phyloP scores from a whole-genome alignment of 2,113 vertebrate genomes.

The Trogon surrucura region DNA sequence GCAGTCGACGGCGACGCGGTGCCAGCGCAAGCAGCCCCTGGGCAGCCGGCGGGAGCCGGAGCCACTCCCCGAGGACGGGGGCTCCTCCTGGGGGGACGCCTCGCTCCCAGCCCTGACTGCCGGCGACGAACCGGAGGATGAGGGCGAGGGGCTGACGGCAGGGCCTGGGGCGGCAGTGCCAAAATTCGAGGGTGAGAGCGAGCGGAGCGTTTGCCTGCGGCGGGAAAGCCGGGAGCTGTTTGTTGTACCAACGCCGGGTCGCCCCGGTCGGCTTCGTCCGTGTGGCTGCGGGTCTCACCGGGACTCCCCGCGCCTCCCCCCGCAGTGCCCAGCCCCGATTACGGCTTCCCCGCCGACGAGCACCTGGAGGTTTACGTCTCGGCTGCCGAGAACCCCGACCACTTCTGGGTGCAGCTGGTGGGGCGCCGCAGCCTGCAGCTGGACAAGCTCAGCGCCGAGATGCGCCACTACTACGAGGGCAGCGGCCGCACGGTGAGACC shows the following conservation, averaged over 20 bases:
- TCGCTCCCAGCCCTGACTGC: background rate
- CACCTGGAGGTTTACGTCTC: constrained; percentile 91
- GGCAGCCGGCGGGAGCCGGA: constrained; percentile 31
- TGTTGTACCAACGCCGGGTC: too few relatives aligned
- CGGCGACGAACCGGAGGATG: background rate
- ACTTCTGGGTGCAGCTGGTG: constrained; percentile 93
- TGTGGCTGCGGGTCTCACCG: background rate
- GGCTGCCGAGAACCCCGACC: constrained; percentile 84
- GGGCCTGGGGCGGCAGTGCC: constrained; percentile 44
- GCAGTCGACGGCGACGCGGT: constrained; percentile 74
- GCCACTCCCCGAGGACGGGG: background rate
- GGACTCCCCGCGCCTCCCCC: rapidly evolving
- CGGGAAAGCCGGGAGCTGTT: too few relatives aligned
- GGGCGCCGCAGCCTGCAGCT: constrained; percentile 86
- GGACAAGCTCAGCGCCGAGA: constrained; percentile 87
- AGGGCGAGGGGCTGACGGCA: background rate
- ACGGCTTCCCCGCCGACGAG: constrained; percentile 87
- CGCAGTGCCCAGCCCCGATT: constrained; percentile 89
- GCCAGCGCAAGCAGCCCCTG: constrained; percentile 76
- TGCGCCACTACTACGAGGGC: constrained; percentile 82
- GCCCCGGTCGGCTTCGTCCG: too few relatives aligned
- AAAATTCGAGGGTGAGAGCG: constrained; percentile 86
- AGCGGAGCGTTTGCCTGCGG: too few relatives aligned
- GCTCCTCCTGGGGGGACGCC: background rate
- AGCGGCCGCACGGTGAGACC: constrained; percentile 64